Base-by-base conservation (phyloP, 2,888 invertebrate genomes). In the Caenorhabditis virilis region DNA sequence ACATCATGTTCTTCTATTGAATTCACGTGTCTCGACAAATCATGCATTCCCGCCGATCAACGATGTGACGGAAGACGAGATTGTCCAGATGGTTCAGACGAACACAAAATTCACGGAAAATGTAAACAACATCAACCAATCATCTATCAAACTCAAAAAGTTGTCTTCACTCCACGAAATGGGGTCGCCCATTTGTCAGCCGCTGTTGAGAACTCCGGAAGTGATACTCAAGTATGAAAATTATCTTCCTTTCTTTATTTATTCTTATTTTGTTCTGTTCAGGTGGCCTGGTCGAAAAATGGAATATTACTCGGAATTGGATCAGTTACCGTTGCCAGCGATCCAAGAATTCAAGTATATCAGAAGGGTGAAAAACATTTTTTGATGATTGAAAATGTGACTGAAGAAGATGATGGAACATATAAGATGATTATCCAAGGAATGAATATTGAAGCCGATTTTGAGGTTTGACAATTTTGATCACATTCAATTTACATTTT, bases 81-180 rank as follows among this genome's bases (percentile, higher is more conserved):
- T 84, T 95, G 95, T 83, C 89, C 89, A 0, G 95, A 95, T 83
- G 88, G 89, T 11, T 91, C 91, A 0, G 95, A 95, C 83, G 95
- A 97, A 85, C 86, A 87, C 46, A 88, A 56, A 22, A 58, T 59
- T 18, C 68, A 72, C 30, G 76, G 69, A 46, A 58, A 66, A 45
- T 77, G 77, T 61, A 64, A 68, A 22, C 64, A 64, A 18, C 73
- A 72, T 26, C 58, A 65, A 27, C 73, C 74, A 15, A 67, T 75
- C 13, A 72, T 77, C 50, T 69, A 63, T 54, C 65, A 72, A 22
- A 70, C 72, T 11, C 59, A 72, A 36, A 66, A 67, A 36, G 48
- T 63, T 9, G 61, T 77, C 4, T 61, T 68, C 22, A 59, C 58
- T 33, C 70, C 71, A n/a, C 50, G 41, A 15, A 64, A 72, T 27